Evolutionary conservation across 2,797 vertebrate genomes (phyloP).

Genomic region (Poecilia wingei): DNA sequence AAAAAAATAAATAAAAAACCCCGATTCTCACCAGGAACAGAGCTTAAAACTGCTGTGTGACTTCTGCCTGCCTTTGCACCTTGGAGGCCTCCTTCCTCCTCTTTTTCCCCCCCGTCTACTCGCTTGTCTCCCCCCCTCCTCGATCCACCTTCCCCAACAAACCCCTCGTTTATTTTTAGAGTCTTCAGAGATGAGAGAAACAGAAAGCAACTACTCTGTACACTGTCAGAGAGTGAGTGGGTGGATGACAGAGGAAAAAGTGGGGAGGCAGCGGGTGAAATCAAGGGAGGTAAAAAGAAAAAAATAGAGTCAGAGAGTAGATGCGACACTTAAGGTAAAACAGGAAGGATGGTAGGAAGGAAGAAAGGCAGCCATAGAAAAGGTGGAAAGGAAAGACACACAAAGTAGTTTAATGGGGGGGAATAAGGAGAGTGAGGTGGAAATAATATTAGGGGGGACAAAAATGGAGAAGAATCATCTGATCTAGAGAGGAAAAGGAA

Average conservation of each 20-base stretch:
- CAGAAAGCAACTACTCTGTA: constrained; percentile 74
- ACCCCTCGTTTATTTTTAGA: constrained; percentile 79
- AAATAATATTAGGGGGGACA: constrained; percentile 45
- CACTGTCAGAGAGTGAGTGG: constrained; percentile 75
- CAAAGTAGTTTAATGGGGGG: constrained; percentile 50
- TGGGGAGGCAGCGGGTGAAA: constrained; percentile 32
- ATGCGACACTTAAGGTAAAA: constrained; percentile 53
- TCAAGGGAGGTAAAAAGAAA: constrained; percentile 42
- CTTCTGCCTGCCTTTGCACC: constrained; percentile 48
- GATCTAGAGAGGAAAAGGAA: constrained; percentile 16
- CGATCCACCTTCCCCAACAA: constrained; percentile 30
- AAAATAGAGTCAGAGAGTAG: constrained; percentile 52
- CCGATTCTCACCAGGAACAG: constrained; percentile 26
- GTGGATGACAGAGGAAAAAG: constrained; percentile 51
- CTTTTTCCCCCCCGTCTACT: constrained; percentile 1
- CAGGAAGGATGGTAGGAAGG: constrained; percentile 41
- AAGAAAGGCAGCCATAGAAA: constrained; percentile 39
- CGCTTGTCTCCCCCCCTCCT: constrained; percentile 18
- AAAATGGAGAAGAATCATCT: constrained; percentile 22
- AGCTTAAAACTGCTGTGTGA: constrained; percentile 72
- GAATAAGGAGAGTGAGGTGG: constrained; percentile 37
- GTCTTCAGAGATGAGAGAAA: constrained; percentile 76
- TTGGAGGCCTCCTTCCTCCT: constrained; percentile 5
- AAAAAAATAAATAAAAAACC: not conserved
- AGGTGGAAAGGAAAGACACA: constrained; percentile 34